Conservation (phyloP, 2,888 invertebrate genomes). For the Elegia similella region DNA sequence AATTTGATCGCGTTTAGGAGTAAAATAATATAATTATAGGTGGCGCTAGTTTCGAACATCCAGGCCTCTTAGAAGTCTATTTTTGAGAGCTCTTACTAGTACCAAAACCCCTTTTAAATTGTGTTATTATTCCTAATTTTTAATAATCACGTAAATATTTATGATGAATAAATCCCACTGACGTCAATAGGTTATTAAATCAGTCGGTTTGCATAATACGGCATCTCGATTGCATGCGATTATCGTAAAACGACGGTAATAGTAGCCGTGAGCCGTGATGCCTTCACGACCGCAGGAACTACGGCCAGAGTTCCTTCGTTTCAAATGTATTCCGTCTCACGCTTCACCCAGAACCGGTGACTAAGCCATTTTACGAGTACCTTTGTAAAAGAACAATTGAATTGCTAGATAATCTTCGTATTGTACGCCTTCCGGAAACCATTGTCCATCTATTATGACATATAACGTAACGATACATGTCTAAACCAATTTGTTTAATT, state of each 20-base stretch:
- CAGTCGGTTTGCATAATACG: constrained; percentile 43
- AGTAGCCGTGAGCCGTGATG: constrained; percentile 15
- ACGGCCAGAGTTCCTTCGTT: not conserved
- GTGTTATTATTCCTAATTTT: too few relatives aligned
- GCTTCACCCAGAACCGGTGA: constrained; percentile 25
- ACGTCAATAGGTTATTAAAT: constrained; percentile 31
- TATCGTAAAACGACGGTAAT: constrained; percentile 44
- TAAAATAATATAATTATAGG: too few relatives aligned
- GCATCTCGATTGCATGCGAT: constrained; percentile 42
- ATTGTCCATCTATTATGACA: constrained; percentile 13
- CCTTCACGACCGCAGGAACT: constrained; percentile 18
- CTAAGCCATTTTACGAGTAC: constrained; percentile 26
- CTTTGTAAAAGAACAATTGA: constrained; percentile 42
- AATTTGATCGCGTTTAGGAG: too few relatives aligned
- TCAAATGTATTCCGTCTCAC: constrained; percentile 25
- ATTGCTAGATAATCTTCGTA: constrained; percentile 45
- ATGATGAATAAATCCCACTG: too few relatives aligned
- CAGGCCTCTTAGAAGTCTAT: too few relatives aligned
- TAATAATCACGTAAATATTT: too few relatives aligned
- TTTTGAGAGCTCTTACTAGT: too few relatives aligned
- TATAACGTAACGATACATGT: constrained; percentile 10
- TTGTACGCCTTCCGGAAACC: constrained; percentile 22
- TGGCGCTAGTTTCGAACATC: too few relatives aligned
- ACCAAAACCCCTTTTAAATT: too few relatives aligned
- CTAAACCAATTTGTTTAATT: constrained; percentile 6